Evolutionary conservation across 2,797 vertebrate species (phyloP), one percentile per base, ranked within the genome.

Genomic region (Enteromius treurensis): DNA sequence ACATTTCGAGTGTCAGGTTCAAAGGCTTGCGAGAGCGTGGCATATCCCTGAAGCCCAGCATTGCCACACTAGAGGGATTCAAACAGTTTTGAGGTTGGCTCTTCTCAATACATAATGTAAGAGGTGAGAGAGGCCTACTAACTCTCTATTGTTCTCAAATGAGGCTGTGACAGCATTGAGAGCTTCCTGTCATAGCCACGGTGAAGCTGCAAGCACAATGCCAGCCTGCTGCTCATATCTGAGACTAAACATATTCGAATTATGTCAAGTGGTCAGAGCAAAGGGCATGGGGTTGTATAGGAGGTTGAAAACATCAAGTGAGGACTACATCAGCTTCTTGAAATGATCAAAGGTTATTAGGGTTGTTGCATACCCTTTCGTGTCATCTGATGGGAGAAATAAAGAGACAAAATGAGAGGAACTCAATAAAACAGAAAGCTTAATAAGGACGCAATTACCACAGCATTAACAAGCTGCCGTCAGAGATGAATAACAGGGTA

Each of bases 401-500:
- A 80, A 55, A 34, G 78, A 55, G 53, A 32, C 8, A 32, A 85
- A 68, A 60, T 42, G 65, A 82, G 65, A 64, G 55, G 34, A 51
- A 81, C 73, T 84, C 81, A 87, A 85, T 85, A 69, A 83, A 40
- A 70, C n/a, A 67, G 74, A 17, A 70, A 70, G 58, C 42, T 79
- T 79, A 84, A 82, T 29, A 19, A 88, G 81, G 83, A 76, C 11
- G 5, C 51, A 76, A 81, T 84, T 78, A 85, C 73, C 1, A 67
- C 62, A 17, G 42, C 42, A 82, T 79, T 81, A 85, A 65, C 74
- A 73, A 78, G 67, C 29, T 74, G 37, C 6, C 45, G 75, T 78
- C 58, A 86, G 21, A 79, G 83, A 75, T 73, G 68, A 86, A 70
- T 26, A 51, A 74, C 74, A 58, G 67, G 13, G 80, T 55, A 40